Percentiles rank a stretch among this genome's conserved stretches.
These are phyloP conservation scores for Hybognathus amarus DNA, from an alignment of 2,797 vertebrate species.

Conservation along the genomic window DNA sequence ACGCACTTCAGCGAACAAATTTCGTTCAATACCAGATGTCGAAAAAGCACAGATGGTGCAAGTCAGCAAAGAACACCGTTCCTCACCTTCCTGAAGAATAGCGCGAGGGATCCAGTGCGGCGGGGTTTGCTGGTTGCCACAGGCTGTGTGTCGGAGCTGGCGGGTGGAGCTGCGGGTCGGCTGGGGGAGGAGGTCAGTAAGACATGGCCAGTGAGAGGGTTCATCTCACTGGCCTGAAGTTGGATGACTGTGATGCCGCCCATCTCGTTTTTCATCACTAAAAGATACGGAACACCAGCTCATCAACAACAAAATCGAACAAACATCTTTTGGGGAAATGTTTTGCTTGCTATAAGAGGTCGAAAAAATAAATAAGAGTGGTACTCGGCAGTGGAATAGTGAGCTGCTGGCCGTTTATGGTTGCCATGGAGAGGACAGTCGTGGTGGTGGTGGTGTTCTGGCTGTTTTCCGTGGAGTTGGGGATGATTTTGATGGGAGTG, in stretches of 20 bases:
- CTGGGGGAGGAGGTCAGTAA: constrained; percentile 81
- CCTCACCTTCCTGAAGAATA: constrained; percentile 94
- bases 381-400: constrained; percentile 86
- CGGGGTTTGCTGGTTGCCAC: constrained; percentile 74
- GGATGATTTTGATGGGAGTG: constrained; percentile 78
- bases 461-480: constrained; percentile 69
- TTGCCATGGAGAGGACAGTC: constrained; percentile 78
- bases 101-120: constrained; percentile 89
- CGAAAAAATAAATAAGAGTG: background rate
- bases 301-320: background rate
- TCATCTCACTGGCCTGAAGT: constrained; percentile 71
- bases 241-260: constrained; percentile 85
- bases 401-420: constrained; percentile 74
- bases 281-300: background rate
- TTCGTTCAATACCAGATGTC: background rate
- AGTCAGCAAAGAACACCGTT: background rate
- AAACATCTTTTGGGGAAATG: background rate
- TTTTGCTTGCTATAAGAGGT: background rate
- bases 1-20: background rate
- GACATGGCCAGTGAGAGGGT: constrained; percentile 81
- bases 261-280: constrained; percentile 80
- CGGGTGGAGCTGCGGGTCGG: constrained; percentile 56
- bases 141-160: constrained; percentile 64
- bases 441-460: constrained; percentile 77
- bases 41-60: background rate